Percentiles rank a stretch among this genome's conserved stretches.
phyloP scores from a whole-genome alignment of 92 coral and sea anemone species.

The Parazoanthus darwini region DNA sequence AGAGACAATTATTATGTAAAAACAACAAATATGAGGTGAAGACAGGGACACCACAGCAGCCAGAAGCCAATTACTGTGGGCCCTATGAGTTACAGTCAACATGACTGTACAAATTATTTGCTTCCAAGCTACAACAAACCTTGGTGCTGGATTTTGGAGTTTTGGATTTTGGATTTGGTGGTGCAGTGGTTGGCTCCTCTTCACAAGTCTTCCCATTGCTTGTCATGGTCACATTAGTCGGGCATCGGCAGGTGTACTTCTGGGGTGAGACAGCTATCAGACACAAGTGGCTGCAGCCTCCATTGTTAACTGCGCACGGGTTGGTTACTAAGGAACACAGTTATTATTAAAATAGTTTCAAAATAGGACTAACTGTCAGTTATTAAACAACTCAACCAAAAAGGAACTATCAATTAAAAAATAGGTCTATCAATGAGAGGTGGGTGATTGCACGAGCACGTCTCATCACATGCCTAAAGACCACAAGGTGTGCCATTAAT shows the following conservation, averaged over 20 bases:
- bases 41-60: no score
- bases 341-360: no score
- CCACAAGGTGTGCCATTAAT: no score
- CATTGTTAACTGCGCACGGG: conserved; percentile 77
- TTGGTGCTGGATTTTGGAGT: not conserved
- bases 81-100: no score
- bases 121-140: not conserved
- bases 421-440: no score
- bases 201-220: conserved; percentile 65
- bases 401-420: not conserved
- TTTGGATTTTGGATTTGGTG: not conserved
- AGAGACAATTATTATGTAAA: no score
- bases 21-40: no score
- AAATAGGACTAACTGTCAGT: not conserved
- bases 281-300: conserved; percentile 94
- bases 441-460: no score
- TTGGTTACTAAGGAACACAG: conserved; percentile 57
- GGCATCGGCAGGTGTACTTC: conserved; percentile 77
- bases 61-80: no score
- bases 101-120: no score
- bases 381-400: not conserved
- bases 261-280: conserved; percentile 57
- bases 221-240: conserved; percentile 76
- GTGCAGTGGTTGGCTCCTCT: conserved; percentile 49
- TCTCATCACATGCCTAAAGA: no score